These are phyloP conservation scores for Cygnus buccinator DNA, from an alignment of 2,113 vertebrate genomes.

Conservation along the genomic window DNA sequence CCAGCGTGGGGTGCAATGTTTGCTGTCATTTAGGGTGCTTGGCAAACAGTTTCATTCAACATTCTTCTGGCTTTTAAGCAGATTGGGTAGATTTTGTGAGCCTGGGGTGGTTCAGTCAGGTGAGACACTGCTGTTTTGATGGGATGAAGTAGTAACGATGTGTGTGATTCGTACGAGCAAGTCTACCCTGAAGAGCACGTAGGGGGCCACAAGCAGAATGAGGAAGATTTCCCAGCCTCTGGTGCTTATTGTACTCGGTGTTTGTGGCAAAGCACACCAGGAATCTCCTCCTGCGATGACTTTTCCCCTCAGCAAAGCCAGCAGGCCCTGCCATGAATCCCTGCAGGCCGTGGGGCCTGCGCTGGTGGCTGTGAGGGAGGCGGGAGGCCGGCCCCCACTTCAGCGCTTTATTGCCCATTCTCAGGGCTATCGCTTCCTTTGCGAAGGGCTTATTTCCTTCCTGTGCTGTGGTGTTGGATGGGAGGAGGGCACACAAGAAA, in stretches of 20 bases:
- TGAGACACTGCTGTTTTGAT: not conserved
- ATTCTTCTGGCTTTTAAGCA: not conserved
- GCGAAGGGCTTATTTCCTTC: slow-evolving; percentile 12
- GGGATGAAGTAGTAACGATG: not conserved
- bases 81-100: not conserved
- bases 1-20: not conserved
- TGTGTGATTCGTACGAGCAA: not conserved
- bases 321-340: not conserved
- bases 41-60: not conserved
- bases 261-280: rapidly evolving
- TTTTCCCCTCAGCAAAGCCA: not conserved
- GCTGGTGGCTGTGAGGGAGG: not conserved
- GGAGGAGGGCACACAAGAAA: not conserved
- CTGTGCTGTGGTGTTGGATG: not conserved
- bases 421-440: not conserved
- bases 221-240: not conserved
- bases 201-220: rapidly evolving
- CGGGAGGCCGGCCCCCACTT: not conserved
- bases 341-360: rapidly evolving
- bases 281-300: not conserved
- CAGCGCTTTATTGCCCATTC: not conserved
- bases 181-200: not conserved
- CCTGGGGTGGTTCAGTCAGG: not conserved
- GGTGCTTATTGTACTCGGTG: not conserved
- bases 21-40: not conserved